Percentiles rank a stretch among this genome's conserved stretches.
Conservation (phyloP, 53 echinoderm and acorn worm genomes). For the Hippasteria phrygiana region DNA sequence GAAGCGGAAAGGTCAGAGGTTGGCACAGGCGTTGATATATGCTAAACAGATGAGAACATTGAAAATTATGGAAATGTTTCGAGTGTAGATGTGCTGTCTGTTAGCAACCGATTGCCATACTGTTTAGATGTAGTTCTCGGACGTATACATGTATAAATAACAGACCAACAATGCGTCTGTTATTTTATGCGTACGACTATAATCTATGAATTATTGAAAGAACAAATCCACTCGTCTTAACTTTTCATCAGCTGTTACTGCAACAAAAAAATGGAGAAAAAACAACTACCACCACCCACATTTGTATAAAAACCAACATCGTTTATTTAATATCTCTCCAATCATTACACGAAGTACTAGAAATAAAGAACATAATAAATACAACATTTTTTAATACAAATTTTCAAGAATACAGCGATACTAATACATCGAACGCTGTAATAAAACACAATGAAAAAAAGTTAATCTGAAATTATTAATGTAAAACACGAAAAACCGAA, state of each 20-base stretch:
- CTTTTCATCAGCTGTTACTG: too few species aligned
- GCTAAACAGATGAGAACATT: conserved; percentile 9
- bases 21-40: conserved; percentile 18
- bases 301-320: neutral
- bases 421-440: conserved; percentile 16
- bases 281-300: neutral
- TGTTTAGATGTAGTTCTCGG: too few species aligned
- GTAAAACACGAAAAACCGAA: neutral
- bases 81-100: too few species aligned
- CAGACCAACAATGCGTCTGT: too few species aligned
- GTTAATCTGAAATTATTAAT: neutral
- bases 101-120: too few species aligned
- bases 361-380: conserved; percentile 49
- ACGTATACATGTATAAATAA: too few species aligned
- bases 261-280: neutral
- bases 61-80: too few species aligned
- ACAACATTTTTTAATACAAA: conserved; percentile 56
- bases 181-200: too few species aligned
- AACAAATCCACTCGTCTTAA: too few species aligned
- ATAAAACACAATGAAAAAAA: neutral
- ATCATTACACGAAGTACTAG: conserved; percentile 48
- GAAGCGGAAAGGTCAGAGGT: neutral
- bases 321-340: conserved; percentile 7
- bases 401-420: conserved; percentile 23
- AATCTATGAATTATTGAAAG: too few species aligned